Percentiles rank a stretch among this genome's conserved stretches.
phyloP scores from a whole-genome alignment of 2,113 vertebrate species.

The Entosphenus tridentatus region DNA sequence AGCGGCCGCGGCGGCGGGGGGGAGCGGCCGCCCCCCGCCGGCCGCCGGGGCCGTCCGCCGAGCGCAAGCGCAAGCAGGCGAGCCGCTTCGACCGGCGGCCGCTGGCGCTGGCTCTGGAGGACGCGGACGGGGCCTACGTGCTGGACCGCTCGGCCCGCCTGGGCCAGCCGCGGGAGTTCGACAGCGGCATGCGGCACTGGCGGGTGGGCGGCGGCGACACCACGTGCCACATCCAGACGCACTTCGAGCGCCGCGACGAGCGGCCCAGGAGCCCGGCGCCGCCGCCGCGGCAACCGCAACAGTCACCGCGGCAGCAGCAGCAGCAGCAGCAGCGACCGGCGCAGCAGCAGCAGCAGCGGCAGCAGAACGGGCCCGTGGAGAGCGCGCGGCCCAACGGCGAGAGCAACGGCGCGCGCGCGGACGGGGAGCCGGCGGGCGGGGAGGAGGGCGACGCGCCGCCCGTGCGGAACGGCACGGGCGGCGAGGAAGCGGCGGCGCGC shows the following conservation, averaged over 20 bases:
- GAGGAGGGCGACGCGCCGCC: slow-evolving; percentile 43
- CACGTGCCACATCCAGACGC: slow-evolving; percentile 93
- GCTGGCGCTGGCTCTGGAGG: slow-evolving; percentile 63
- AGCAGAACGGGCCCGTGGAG: slow-evolving; percentile 18
- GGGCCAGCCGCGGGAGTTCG: slow-evolving; percentile 68
- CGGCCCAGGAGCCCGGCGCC: slow-evolving; percentile 19
- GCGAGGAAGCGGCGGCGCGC: slow-evolving; percentile 34
- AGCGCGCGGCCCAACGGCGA: neutral
- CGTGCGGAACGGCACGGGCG: slow-evolving; percentile 38
- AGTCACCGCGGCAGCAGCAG: slow-evolving; percentile 18
- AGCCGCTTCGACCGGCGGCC: slow-evolving; percentile 97
- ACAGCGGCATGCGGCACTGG: slow-evolving; percentile 86
- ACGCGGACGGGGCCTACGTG: slow-evolving; percentile 62
- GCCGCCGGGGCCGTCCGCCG: slow-evolving; percentile 14
- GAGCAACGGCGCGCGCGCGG: neutral
- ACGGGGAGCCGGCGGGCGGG: neutral
- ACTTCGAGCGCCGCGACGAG: slow-evolving; percentile 63
- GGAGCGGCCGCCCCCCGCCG: slow-evolving; percentile 14
- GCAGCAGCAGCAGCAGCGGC: slow-evolving; percentile 23
- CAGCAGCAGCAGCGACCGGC: slow-evolving; percentile 19
- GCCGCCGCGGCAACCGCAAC: slow-evolving; percentile 11
- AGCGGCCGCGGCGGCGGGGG: slow-evolving; percentile 15
- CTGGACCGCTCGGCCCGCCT: slow-evolving; percentile 51
- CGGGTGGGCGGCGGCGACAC: slow-evolving; percentile 84
- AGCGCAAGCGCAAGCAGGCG: slow-evolving; percentile 44